phyloP scores from a whole-genome alignment of 2,113 vertebrate species.

The Bos javanicus region DNA sequence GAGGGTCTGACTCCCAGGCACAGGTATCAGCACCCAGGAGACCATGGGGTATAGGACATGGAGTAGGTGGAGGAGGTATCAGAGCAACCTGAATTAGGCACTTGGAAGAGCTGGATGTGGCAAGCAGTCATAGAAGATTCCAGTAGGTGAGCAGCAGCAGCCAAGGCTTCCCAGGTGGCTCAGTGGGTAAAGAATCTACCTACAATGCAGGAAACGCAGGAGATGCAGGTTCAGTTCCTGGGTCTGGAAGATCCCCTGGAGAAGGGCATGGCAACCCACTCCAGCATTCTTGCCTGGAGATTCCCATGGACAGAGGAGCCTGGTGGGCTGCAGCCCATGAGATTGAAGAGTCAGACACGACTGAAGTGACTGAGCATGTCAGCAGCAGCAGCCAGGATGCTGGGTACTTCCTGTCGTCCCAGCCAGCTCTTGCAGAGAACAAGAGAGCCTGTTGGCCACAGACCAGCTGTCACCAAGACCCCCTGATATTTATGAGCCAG shows the following conservation, averaged over 20 bases:
- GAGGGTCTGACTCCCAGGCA: fast-evolving
- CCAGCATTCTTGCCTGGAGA: neutral
- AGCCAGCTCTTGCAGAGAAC: neutral
- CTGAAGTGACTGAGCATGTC: neutral
- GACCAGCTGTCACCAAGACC: neutral
- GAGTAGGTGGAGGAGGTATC: fast-evolving
- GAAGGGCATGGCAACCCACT: neutral
- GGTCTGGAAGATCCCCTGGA: neutral
- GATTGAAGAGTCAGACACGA: fast-evolving
- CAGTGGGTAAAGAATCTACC: neutral
- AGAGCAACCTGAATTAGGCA: neutral
- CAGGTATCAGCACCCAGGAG: neutral
- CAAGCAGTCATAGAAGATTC: neutral
- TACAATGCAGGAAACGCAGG: neutral
- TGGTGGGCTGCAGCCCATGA: neutral
- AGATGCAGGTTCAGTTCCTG: neutral
- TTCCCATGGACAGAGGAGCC: neutral
- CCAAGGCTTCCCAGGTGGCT: neutral
- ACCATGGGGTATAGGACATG: neutral
- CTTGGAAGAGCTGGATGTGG: neutral
- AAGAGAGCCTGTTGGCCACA: fast-evolving
- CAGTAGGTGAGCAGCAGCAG: neutral
- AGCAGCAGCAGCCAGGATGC: neutral
- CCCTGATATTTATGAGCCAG: neutral
- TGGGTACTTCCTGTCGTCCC: fast-evolving